phyloP scores from a whole-genome alignment of 2,888 invertebrate species.

The Brassicogethes aeneus region DNA sequence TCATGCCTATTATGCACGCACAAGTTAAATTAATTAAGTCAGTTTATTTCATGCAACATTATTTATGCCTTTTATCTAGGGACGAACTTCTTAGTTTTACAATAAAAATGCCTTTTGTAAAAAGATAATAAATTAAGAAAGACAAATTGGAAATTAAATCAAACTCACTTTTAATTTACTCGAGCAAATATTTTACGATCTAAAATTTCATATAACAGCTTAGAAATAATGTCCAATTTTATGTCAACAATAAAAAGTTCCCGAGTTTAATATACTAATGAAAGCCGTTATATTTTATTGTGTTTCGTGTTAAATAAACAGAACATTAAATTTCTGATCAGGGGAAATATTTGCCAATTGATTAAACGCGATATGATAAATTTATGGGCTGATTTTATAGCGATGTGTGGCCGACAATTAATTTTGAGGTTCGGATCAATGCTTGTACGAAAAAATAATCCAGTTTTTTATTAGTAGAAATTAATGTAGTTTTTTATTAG shows the following conservation, averaged over 20 bases:
- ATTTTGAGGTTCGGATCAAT: background rate
- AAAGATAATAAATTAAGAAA: background rate
- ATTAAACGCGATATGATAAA: slow-evolving; percentile 26
- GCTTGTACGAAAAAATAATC: too few species aligned
- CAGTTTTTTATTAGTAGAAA: too few species aligned
- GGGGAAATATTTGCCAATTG: slow-evolving; percentile 26
- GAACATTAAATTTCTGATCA: slow-evolving; percentile 27
- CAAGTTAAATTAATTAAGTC: background rate
- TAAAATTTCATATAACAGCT: slow-evolving; percentile 4
- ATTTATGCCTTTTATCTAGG: background rate
- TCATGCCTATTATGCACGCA: background rate
- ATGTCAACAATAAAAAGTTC: slow-evolving; percentile 23
- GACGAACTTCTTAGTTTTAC: background rate
- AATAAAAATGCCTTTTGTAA: background rate
- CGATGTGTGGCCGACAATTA: slow-evolving; percentile 8
- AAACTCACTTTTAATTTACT: background rate
- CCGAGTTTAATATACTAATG: slow-evolving; percentile 25
- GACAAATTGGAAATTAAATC: background rate
- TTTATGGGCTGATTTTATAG: slow-evolving; percentile 25
- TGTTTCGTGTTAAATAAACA: slow-evolving; percentile 24
- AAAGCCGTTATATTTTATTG: slow-evolving; percentile 21
- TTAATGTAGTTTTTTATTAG: too few species aligned
- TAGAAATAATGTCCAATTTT: slow-evolving; percentile 11
- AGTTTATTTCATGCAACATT: background rate
- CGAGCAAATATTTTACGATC: background rate